These are phyloP conservation scores for Darevskia mixta DNA, from an alignment of 2,797 vertebrate genomes.

Conservation along the genomic window DNA sequence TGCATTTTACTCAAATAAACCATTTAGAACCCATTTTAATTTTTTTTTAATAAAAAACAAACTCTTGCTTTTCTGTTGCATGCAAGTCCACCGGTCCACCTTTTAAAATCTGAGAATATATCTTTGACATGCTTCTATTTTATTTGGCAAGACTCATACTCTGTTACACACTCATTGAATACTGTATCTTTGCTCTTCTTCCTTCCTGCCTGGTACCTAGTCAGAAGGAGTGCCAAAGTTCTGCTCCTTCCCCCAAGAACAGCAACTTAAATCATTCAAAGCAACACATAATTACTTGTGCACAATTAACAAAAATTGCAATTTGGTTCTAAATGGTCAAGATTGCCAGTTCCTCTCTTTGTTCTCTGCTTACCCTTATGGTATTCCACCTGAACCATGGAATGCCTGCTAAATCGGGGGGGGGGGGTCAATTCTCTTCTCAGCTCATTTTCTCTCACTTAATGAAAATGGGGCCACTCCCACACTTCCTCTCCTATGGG, in stretches of 20 bases:
- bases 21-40: not conserved
- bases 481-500: not conserved
- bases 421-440: too few relatives aligned
- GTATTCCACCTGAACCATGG: not conserved
- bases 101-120: not conserved
- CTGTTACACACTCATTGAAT: not conserved
- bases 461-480: not conserved
- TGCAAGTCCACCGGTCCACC: not conserved
- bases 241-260: not conserved
- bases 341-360: not conserved
- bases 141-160: constrained; percentile 7
- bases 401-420: not conserved
- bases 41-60: not conserved
- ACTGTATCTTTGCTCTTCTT: not conserved
- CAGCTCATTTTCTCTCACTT: not conserved
- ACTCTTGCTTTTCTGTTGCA: not conserved
- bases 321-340: not conserved
- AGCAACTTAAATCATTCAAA: not conserved
- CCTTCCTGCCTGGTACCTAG: not conserved
- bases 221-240: too few relatives aligned
- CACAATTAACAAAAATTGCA: not conserved
- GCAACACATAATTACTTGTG: not conserved
- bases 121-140: not conserved
- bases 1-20: not conserved
- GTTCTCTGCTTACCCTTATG: not conserved